Evolutionary conservation across 1,140 invertebrate genomes (phyloP).

Genomic region (Teleogryllus occipitalis): DNA sequence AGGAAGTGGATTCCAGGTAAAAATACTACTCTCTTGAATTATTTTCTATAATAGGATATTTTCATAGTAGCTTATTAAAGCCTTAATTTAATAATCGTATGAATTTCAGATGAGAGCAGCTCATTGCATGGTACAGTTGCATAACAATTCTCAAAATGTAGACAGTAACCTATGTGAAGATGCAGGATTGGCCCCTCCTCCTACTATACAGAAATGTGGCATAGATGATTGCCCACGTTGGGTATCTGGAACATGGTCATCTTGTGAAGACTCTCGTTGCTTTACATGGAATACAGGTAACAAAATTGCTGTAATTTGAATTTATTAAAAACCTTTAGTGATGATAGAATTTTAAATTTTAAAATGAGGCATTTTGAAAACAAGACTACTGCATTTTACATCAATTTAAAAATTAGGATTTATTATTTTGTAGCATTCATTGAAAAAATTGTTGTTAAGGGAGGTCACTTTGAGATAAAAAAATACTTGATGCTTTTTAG

Average conservation of each 20-base stretch:
- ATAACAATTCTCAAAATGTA: conserved; percentile 48
- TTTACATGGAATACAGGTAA: conserved; percentile 64
- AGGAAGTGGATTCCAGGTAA: conserved; percentile 57
- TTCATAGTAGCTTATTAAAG: too few species aligned
- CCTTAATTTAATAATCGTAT: neutral
- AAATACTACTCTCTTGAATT: neutral
- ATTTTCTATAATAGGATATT: too few species aligned
- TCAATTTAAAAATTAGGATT: neutral
- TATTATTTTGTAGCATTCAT: too few species aligned
- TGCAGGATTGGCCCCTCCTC: conserved; percentile 53
- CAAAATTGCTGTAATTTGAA: neutral
- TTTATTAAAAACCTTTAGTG: neutral
- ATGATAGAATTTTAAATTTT: neutral
- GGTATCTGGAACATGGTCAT: conserved; percentile 60
- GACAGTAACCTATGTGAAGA: conserved; percentile 61
- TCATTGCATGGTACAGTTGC: conserved; percentile 54
- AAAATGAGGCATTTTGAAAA: neutral
- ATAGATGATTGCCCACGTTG: conserved; percentile 61
- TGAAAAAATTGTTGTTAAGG: too few species aligned
- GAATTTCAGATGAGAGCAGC: conserved; percentile 40
- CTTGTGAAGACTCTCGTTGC: conserved; percentile 60
- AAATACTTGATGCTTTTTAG: too few species aligned
- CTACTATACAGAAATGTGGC: conserved; percentile 59
- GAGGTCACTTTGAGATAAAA: too few species aligned
- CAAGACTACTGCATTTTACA: neutral